Conservation (phyloP, 2,888 invertebrate genomes). For the Marasmarcha lunaedactyla region DNA sequence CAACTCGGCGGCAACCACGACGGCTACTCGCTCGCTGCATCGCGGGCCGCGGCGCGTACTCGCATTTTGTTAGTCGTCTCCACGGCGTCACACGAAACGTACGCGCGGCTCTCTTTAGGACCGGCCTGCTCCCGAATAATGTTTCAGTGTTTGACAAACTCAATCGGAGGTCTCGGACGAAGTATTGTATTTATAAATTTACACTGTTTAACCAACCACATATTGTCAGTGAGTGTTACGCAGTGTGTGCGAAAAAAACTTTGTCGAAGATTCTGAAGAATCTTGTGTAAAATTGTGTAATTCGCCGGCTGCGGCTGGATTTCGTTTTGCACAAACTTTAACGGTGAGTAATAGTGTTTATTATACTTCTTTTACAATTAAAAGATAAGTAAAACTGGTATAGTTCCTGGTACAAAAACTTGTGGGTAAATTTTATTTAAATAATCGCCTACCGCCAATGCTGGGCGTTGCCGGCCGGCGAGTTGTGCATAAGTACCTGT, state of each 20-base stretch:
- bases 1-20: conserved; percentile 22
- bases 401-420: conserved; percentile 11
- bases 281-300: conserved; percentile 69
- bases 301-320: conserved; percentile 61
- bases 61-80: conserved; percentile 41
- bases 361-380: conserved; percentile 10
- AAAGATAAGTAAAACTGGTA: too few relatives aligned
- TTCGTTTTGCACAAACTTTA: conserved; percentile 64
- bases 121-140: conserved; percentile 69
- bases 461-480: conserved; percentile 53
- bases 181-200: conserved; percentile 64
- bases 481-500: conserved; percentile 18
- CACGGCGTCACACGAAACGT: conserved; percentile 59
- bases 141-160: conserved; percentile 69
- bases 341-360: conserved; percentile 41
- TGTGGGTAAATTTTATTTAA: conserved; percentile 21
- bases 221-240: conserved; percentile 70
- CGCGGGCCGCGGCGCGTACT: conserved; percentile 17
- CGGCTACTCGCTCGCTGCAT: conserved; percentile 21
- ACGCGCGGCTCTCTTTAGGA: conserved; percentile 62
- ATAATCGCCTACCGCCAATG: conserved; percentile 12
- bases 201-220: conserved; percentile 65
- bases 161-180: conserved; percentile 68
- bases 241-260: conserved; percentile 72
- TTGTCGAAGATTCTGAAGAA: conserved; percentile 70